Percentiles rank a stretch among this genome's conserved stretches.
phyloP scores from a whole-genome alignment of 2,797 vertebrate species.

The Scarus forsteni region DNA sequence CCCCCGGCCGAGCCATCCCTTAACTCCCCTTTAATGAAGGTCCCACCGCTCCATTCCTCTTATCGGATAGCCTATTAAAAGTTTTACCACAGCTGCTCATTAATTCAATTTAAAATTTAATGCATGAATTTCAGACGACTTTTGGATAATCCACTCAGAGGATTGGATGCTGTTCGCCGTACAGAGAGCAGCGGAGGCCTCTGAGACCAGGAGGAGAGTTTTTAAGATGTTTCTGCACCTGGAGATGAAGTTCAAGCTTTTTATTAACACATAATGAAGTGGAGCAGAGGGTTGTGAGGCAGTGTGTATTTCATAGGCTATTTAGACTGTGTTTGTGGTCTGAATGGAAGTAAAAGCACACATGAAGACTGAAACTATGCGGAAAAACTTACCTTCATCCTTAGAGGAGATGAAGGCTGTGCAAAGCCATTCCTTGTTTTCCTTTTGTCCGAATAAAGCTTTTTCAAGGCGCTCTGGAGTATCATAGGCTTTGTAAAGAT shows the following conservation, averaged over 20 bases:
- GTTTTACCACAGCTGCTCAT: slow-evolving; percentile 49
- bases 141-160: slow-evolving; percentile 26
- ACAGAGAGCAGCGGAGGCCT: slow-evolving; percentile 1
- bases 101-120: slow-evolving; percentile 65
- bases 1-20: slow-evolving; percentile 30
- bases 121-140: slow-evolving; percentile 46
- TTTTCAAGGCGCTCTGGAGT: too few relatives aligned
- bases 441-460: too few relatives aligned
- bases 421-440: background rate
- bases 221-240: background rate
- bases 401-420: background rate
- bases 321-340: too few relatives aligned
- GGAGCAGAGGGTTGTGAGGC: background rate
- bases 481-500: too few relatives aligned
- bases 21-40: slow-evolving; percentile 41
- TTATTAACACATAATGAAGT: background rate
- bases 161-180: slow-evolving; percentile 12
- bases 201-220: background rate
- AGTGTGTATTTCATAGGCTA: background rate
- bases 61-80: slow-evolving; percentile 61
- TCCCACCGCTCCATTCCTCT: slow-evolving; percentile 55
- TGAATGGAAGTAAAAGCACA: background rate
- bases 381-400: background rate
- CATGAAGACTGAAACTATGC: background rate
- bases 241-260: background rate